Evolutionary conservation across 2,888 invertebrate species (phyloP).

Genomic region (Rhimphoctona megacephalus): DNA sequence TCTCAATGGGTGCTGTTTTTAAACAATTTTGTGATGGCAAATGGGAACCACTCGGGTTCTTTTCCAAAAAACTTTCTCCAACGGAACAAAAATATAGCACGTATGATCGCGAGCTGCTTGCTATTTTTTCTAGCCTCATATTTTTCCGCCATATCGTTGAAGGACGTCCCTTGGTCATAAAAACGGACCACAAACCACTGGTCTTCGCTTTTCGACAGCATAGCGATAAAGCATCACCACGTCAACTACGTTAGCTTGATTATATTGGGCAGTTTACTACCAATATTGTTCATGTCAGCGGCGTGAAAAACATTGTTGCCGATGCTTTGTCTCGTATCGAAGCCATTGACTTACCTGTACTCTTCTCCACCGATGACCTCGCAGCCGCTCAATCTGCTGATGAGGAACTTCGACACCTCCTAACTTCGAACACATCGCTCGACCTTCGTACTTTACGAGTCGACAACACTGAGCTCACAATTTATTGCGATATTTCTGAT

Average conservation of each 20-base stretch:
- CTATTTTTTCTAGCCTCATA: conserved; percentile 61
- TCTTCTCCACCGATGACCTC: not conserved
- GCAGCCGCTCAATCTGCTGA: not conserved
- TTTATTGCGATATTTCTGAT: conserved; percentile 69
- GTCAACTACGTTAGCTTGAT: conserved; percentile 42
- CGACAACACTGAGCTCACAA: not conserved
- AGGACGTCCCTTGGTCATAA: conserved; percentile 16
- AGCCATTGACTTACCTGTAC: not conserved
- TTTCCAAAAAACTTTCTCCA: conserved; percentile 50
- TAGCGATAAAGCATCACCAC: conserved; percentile 45
- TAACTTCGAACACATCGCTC: not conserved
- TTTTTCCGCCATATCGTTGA: conserved; percentile 59
- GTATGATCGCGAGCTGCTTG: conserved; percentile 52
- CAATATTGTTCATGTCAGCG: not conserved
- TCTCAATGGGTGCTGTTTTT: conserved; percentile 50
- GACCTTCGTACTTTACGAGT: not conserved
- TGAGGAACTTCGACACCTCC: not conserved
- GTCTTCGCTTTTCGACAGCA: conserved; percentile 37
- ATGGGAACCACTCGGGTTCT: conserved; percentile 53
- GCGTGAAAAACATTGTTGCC: conserved; percentile 1
- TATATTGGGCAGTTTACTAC: conserved; percentile 49
- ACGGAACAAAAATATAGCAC: conserved; percentile 70
- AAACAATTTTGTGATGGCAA: conserved; percentile 34
- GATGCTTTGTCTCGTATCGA: conserved; percentile 49
- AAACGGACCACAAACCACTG: conserved; percentile 59